Conservation (phyloP, 2,797 vertebrate species). For the Eleutherodactylus coqui region DNA sequence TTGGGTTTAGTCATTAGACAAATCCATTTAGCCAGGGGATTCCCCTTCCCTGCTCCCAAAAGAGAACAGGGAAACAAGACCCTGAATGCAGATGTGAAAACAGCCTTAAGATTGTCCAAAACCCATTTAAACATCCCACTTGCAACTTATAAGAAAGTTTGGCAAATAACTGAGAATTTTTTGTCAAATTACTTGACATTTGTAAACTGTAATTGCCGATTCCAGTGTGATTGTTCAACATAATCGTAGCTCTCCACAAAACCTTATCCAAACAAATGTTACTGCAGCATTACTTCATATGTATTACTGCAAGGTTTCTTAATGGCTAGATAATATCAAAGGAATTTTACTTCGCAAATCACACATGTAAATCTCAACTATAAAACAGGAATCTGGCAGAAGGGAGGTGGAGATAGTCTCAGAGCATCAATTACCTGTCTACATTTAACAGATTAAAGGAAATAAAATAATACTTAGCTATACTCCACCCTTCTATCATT, state of each 20-base stretch:
- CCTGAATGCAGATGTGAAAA: no score
- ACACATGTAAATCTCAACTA: slow-evolving; percentile 11
- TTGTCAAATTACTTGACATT: background rate
- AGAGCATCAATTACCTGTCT: slow-evolving; percentile 14
- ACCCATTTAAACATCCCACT: no score
- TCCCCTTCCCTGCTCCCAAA: no score
- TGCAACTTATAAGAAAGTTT: no score
- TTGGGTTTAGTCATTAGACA: no score
- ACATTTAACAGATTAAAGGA: slow-evolving; percentile 36
- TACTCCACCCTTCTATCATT: slow-evolving; percentile 44
- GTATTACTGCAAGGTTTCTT: background rate
- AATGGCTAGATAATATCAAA: background rate
- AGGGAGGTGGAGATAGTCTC: slow-evolving; percentile 3
- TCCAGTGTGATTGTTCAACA: background rate
- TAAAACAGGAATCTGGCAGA: slow-evolving; percentile 23
- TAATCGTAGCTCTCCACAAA: background rate
- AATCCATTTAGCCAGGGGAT: no score
- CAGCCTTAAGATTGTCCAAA: no score
- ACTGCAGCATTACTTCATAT: background rate
- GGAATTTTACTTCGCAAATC: background rate
- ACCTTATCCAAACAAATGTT: background rate
- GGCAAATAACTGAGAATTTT: background rate
- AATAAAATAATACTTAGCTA: slow-evolving; percentile 53
- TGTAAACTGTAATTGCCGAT: background rate
- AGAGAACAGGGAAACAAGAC: no score